Evolutionary conservation across 2,113 vertebrate genomes (phyloP), one percentile per base, ranked within the genome.

Genomic region (Leucoraja erinaceus): DNA sequence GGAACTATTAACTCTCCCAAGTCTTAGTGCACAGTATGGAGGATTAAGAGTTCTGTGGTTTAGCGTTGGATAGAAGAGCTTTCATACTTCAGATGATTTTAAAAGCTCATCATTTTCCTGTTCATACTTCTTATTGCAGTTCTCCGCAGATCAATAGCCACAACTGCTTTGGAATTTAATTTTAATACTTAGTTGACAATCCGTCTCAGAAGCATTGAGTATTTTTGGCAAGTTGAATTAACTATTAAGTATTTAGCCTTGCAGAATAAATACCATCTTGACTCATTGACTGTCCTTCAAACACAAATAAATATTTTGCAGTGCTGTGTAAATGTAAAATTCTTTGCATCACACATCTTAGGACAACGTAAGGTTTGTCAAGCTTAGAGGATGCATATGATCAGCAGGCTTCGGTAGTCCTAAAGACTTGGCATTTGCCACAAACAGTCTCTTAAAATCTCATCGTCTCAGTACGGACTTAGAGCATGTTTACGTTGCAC

Each of bases 121-220:
- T 33, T 91, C 72, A 91, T 72, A 28, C 22, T 54, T 47, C 16
- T 54, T 25, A 47, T 47, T 72, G 2, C 31, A 8, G n/a, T 68
- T 90, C 61, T 10, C 33, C 20, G 16, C 20, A 20, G 20, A 70
- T 90, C 63, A 90, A 70, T 20, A 90, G n/a, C 22, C 68, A 70
- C 63, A 91, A 47, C 10, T 72, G 90, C 68, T 38, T 22, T 91
- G 72, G 63, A 54, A 91, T 74, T 91, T 72, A 74, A 91, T 72
- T 68, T 72, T 91, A 14, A 66, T 68, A 5, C 56, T 33, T 90
- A 47, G 38, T 54, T 74, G 68, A 28, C 66, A 91, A 91, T 91
- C 66, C 72, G 4, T 31, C 66, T 91, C 59, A 72, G 88, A 66
- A 90, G 66, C 66, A 66, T 2, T 90, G 68, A 38, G 90, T 88